Evolutionary conservation across 2,888 invertebrate genomes (phyloP).

Genomic region (Operophtera brumata): DNA sequence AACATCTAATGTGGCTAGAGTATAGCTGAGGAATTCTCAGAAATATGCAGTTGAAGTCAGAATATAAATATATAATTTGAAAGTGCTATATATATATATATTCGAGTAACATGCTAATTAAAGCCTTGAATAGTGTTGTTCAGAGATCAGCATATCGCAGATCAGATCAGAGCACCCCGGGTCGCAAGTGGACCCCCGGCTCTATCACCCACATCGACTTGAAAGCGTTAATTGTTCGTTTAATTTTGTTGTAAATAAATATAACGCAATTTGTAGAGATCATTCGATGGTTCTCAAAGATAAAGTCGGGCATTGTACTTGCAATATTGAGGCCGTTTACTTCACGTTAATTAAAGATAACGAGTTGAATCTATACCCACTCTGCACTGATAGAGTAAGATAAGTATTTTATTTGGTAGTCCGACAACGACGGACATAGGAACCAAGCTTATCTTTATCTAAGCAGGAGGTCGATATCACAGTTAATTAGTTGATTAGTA

Average conservation of each 20-base stretch:
- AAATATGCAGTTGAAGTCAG: not conserved
- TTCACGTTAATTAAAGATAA: slow-evolving; percentile 67
- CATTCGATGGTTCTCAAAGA: slow-evolving; percentile 57
- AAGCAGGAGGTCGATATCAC: not conserved
- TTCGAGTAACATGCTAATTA: not conserved
- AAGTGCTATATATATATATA: not conserved
- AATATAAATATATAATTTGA: not conserved
- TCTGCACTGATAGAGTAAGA: slow-evolving; percentile 30
- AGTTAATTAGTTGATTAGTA: not conserved
- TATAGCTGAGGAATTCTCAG: no score
- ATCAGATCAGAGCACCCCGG: not conserved
- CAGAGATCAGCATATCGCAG: not conserved
- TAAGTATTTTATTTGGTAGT: slow-evolving; percentile 26
- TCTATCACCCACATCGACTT: slow-evolving; percentile 39
- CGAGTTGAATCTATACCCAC: slow-evolving; percentile 46
- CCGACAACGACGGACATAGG: slow-evolving; percentile 24
- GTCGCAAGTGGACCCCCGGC: slow-evolving; percentile 8
- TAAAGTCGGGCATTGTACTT: slow-evolving; percentile 59
- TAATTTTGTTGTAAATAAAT: slow-evolving; percentile 65
- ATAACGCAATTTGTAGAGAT: slow-evolving; percentile 66
- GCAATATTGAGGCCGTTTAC: slow-evolving; percentile 60
- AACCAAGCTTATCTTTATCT: slow-evolving; percentile 8
- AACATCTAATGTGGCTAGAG: no score
- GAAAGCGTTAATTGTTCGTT: slow-evolving; percentile 56
- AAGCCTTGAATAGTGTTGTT: not conserved